These are phyloP conservation scores for Aphidius colemani DNA, from an alignment of 2,888 invertebrate species.

Conservation along the genomic window DNA sequence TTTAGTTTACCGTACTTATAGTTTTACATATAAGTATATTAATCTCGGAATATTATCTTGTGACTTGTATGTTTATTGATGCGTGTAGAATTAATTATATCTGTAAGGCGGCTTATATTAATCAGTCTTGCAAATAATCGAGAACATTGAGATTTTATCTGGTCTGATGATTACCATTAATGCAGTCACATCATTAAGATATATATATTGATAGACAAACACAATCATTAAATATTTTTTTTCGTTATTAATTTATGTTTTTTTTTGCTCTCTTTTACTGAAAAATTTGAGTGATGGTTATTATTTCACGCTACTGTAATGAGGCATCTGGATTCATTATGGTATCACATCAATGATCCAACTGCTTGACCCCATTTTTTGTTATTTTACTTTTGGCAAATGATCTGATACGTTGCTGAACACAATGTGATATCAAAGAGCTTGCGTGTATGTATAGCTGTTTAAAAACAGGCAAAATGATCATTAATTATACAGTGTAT, in stretches of 20 bases:
- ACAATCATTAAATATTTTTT: no score
- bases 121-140: conserved; percentile 14
- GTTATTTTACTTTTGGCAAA: no score
- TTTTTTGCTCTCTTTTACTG: background rate
- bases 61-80: conserved; percentile 10
- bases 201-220: background rate
- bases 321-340: no score
- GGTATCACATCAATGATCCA: no score
- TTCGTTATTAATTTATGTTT: background rate
- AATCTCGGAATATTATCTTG: no score
- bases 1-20: no score
- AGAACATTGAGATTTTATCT: conserved; percentile 19
- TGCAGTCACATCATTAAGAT: conserved; percentile 17
- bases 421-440: conserved; percentile 1
- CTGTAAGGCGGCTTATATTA: conserved; percentile 19
- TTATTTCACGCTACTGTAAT: no score
- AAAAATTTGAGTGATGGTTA: no score
- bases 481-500: conserved; percentile 45
- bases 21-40: no score
- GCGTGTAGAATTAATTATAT: conserved; percentile 23
- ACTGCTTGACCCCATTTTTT: conserved; percentile 4
- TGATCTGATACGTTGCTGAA: background rate
- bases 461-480: conserved; percentile 32
- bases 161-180: conserved; percentile 15
- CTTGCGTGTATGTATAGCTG: conserved; percentile 13